Base-by-base conservation (phyloP, 2,113 vertebrate genomes). In the Prinia subflava region DNA sequence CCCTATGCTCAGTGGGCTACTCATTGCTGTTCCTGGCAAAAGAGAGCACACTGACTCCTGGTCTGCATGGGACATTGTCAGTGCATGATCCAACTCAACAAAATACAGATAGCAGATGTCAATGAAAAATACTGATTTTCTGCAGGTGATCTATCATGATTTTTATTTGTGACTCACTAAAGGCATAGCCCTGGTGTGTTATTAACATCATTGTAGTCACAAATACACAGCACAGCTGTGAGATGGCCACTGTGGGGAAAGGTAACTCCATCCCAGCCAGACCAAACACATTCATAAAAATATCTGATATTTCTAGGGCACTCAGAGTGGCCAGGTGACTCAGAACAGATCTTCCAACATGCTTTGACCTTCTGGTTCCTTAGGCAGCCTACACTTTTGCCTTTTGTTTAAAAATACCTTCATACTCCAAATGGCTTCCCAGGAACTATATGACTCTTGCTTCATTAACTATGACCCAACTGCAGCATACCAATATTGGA, bases 121-220 rank as follows among this genome's bases (percentile, higher is more conserved):
- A 63, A 6, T 59, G 17, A 31, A 57, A 85, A 92, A 20, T 15
- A 27, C 3, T 42, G 67, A 42, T 46, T 53, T 56, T 10, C 13
- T 86, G 53, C 21, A 47, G 49, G 49, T 5, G 5, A 37, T 71
- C 15, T 56, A 30, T 14, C 7, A 52, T 0, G 0, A 10, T 27
- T 90, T 83, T 79, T 50, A 63, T 60, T 62, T 44, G 18, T 80
- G n/a, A n/a, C 13, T 63, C 3, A 9, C 57, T 37, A 59, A 83
- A 53, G 22, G 3, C 22, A 21, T 46, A 46, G 13, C 15, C n/a
- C 5, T 41, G 10, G 3, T 75, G 17, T 70, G 46, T 14, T 75
- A 53, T 30, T 24, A 44, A 20, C 24, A 41, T n/a, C 2, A 1
- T 83, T 71, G 28, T 53, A 59, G 37, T 14, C 39, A 47, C 39